Evolutionary conservation across 2,888 invertebrate genomes (phyloP), one percentile per base, ranked within the genome.

Genomic region (Vanessa cardui): DNA sequence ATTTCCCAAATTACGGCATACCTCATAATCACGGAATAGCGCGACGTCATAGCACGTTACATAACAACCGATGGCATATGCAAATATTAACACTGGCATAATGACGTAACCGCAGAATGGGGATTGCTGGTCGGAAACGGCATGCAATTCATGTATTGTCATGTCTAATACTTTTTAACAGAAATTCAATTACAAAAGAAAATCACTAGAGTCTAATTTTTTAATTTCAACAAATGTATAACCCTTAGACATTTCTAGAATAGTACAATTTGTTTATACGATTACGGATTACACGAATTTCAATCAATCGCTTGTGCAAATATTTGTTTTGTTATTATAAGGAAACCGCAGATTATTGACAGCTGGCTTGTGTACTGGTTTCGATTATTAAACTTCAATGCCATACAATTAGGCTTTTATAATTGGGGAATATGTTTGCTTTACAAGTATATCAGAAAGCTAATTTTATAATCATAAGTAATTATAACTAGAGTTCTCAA

Each of bases 21-120:
- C 64, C 62, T 69, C 67, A 73, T 71, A 69, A 69, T 64, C 64
- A 68, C 62, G 66, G 63, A 60, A 64, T 64, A 68, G 50, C 69
- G 63, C 63, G 31, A 64, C 60, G 62, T 70, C 64, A 74, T 74
- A 71, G 69, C 71, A 63, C 68, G 71, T 66, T 69, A 72, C 65
- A 61, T 61, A 65, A 65, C 65, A 60, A 60, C 60, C 52, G 59
- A 65, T 65, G 59, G 60, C 52, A 80, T 80, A 76, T 77, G 80
- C 85, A 87, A 89, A 89, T 89, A 88, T 89, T 88, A 85, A 83
- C 87, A 80, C 80, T 83, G 86, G 83, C 89, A 87, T 88, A 88
- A 90, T 89, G 89, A 89, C 90, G 80, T 87, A 88, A 85, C 90
- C 90, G 80, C 89, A 85, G 82, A 82, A 86, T 87, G 39, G 84